Conservation (phyloP, 1,140 invertebrate species). For the Lepidotrigona ventralis region DNA sequence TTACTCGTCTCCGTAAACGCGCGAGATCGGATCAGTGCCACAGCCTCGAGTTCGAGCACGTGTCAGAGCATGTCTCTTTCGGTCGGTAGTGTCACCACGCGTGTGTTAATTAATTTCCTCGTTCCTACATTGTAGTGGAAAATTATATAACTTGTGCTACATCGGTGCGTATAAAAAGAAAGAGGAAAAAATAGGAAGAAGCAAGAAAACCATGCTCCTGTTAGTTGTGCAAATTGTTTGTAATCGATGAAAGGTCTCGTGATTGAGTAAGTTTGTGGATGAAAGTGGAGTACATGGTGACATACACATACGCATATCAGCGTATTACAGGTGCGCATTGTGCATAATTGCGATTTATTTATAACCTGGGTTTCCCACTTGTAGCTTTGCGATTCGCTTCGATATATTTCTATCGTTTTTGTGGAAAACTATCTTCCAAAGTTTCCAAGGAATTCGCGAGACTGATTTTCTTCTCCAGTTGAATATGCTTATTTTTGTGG, state of each 20-base stretch:
- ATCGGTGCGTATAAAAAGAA: not conserved
- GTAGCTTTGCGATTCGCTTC: not conserved
- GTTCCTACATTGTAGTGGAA: constrained; percentile 46
- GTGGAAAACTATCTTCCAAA: not conserved
- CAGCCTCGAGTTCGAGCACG: constrained; percentile 53
- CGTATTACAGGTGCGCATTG: constrained; percentile 26
- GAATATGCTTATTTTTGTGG: not conserved
- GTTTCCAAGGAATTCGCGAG: not conserved
- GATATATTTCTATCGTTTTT: not conserved
- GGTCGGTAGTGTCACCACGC: constrained; percentile 39
- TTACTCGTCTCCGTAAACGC: constrained; percentile 36
- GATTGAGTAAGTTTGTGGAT: constrained; percentile 18
- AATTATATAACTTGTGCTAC: constrained; percentile 58
- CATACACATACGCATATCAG: constrained; percentile 19
- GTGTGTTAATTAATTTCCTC: constrained; percentile 37
- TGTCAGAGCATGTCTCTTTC: constrained; percentile 48
- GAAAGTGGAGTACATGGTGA: constrained; percentile 23
- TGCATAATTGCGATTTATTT: constrained; percentile 15
- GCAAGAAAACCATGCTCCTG: not conserved
- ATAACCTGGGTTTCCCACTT: not conserved
- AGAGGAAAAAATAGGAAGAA: not conserved
- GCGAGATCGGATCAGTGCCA: constrained; percentile 48
- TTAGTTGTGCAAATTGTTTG: constrained; percentile 36
- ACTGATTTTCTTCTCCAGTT: not conserved
- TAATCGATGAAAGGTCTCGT: constrained; percentile 28